Evolutionary conservation across 1,140 invertebrate species (phyloP).

Genomic region (Cydia fagiglandana): DNA sequence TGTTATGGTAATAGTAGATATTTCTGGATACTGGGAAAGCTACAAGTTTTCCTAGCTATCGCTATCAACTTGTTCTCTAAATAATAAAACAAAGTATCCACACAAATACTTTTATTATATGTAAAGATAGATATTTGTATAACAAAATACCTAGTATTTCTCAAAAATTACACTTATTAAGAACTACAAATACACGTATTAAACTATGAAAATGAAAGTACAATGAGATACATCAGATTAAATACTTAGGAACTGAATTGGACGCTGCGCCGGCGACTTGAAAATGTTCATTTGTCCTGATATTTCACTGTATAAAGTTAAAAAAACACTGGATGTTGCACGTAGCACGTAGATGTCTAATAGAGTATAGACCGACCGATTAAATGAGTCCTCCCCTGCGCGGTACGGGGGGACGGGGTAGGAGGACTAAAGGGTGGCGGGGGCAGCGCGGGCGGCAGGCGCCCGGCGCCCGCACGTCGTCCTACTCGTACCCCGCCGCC

Average conservation of each 20-base stretch:
- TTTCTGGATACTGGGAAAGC: too few species aligned
- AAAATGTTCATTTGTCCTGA: background rate
- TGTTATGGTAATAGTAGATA: too few species aligned
- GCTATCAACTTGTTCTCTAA: background rate
- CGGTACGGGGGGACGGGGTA: too few species aligned
- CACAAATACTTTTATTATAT: conserved; percentile 31
- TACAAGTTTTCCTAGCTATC: background rate
- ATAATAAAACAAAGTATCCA: background rate
- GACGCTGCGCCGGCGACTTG: background rate
- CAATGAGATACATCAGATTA: background rate
- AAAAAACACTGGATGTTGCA: too few species aligned
- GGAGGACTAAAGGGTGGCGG: too few species aligned
- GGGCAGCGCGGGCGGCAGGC: too few species aligned
- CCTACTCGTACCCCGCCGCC: too few species aligned
- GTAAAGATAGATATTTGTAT: conserved; percentile 24
- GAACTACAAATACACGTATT: background rate
- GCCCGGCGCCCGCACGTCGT: too few species aligned
- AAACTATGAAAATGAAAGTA: conserved; percentile 19
- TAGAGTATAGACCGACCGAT: too few species aligned
- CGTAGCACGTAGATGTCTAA: too few species aligned
- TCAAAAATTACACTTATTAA: conserved; percentile 24
- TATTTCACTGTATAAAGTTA: too few species aligned
- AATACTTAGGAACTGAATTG: conserved; percentile 2
- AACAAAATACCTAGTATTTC: conserved; percentile 31
- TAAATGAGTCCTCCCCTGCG: too few species aligned